Base-by-base conservation (phyloP, 2,888 invertebrate species). In the Hypsopygia costalis region DNA sequence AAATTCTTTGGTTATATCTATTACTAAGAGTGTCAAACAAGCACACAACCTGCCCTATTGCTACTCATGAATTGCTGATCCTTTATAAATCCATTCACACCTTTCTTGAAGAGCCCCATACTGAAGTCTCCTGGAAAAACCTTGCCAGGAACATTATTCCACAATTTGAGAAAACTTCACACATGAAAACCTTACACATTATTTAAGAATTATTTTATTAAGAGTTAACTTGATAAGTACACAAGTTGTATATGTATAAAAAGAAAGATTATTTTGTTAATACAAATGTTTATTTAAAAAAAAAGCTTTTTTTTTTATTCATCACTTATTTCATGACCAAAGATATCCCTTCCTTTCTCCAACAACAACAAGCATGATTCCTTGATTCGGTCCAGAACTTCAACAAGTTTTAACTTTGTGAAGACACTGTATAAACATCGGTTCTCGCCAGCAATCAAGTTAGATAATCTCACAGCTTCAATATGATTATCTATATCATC, bases 381-480 rank as follows among this genome's bases (percentile, higher is more conserved):
- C 34, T 93, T 92, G 28, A 97, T 89, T 71, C 94, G 94, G 16
- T 91, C 91, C 44, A 97, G 85, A 21, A 97, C 77, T 69, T 96
- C 94, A 41, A 92, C 90, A 34, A 97, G 75, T 67, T 95, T 94
- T 47, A 93, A 93, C 64, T 94, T 94, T 0, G 93, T 91, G 58
- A 94, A 95, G 4, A 96, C 95, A 89, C 94, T 93, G 62, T 97
- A 97, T 1, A 98, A 78, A 55, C 93, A 90, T 62, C 95, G 90
- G 48, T 93, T 92, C 67, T 97, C 97, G 1, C 92, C 92, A 6
- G 96, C 94, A 40, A 98, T 86, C 42, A 95, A 86, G 76, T 97
- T 94, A 5, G 95, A 93, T 31, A 98, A 74, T 62, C 94, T 93
- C 3, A 91, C 58, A 28, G 85, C 89, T 69, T 89, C 89, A 36